Conservation (phyloP, 2,888 invertebrate species). For the Syrphus vitripennis region DNA sequence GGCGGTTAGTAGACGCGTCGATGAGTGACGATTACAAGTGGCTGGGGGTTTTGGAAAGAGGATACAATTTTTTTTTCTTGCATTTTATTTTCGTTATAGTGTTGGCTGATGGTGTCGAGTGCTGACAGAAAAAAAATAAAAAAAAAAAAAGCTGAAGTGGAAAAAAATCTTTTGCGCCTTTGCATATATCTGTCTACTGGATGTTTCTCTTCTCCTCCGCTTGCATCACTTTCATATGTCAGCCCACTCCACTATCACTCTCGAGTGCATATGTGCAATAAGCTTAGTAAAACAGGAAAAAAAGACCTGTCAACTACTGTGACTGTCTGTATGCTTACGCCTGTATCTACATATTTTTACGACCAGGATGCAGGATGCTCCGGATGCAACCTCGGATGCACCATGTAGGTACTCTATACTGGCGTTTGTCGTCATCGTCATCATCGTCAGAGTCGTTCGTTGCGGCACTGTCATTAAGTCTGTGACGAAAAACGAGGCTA, state of each 20-base stretch:
- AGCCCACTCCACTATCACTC: slow-evolving; percentile 38
- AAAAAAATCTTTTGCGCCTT: slow-evolving; percentile 55
- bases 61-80: slow-evolving; percentile 1
- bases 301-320: slow-evolving; percentile 67
- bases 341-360: neutral
- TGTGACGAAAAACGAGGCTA: slow-evolving; percentile 70
- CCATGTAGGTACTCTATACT: slow-evolving; percentile 42
- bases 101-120: slow-evolving; percentile 65
- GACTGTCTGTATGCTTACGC: slow-evolving; percentile 32
- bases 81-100: slow-evolving; percentile 13
- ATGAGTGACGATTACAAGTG: slow-evolving; percentile 67
- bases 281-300: slow-evolving; percentile 60
- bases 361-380: slow-evolving; percentile 57
- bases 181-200: slow-evolving; percentile 51
- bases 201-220: slow-evolving; percentile 12
- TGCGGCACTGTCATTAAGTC: slow-evolving; percentile 65
- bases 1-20: slow-evolving; percentile 63
- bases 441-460: slow-evolving; percentile 1
- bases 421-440: neutral
- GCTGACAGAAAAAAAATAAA: slow-evolving; percentile 18
- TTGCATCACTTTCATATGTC: neutral
- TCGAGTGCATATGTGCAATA: slow-evolving; percentile 68
- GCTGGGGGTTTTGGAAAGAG: slow-evolving; percentile 38
- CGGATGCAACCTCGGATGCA: slow-evolving; percentile 27
- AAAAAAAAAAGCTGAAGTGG: slow-evolving; percentile 40